Base-by-base conservation (phyloP, 2,888 invertebrate genomes). In the Drosophila cognata region DNA sequence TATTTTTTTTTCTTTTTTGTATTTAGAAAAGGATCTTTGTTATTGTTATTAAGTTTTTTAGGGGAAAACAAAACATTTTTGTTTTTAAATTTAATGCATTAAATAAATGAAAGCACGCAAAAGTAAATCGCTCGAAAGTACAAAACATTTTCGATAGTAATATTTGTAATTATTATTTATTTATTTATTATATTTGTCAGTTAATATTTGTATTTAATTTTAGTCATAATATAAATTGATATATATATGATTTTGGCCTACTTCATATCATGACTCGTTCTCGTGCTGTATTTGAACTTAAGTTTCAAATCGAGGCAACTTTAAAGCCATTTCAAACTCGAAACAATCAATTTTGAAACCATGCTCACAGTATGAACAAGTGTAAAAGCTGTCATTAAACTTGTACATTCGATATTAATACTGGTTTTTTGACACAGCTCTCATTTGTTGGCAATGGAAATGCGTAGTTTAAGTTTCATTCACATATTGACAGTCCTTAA, bases 401-500 rank as follows among this genome's bases (percentile, higher is more conserved):
- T 21, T 21, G 7, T 46, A 21, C 2, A 46, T 43, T 43, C n/a
- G n/a, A 43, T 43, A 6, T 43, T 16, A 50, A 28, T 28, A 18
- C 4, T 4, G 16, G 10, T 2, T 1, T 46, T 16, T 46, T 7
- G 5, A 5, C 25, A 28, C 18, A 21, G 10, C 50, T 10, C 5
- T 10, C 50, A 28, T 8, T 16, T 16, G n/a, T n/a, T 31, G 10
- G 10, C 13, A 13, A 1, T 13, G 4, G 10, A n/a, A 13, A 1
- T 13, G 4, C 3, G 3, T n/a, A 16, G 7, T 16, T 59, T 5
- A 2, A n/a, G 11, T 56, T 29, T 21, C 36, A 52, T 21, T 52
- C 35, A 21, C 53, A 52, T 52, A 29, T 60, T 52, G 60, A 60
- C 60, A 29, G 59, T 36, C 50, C 11, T 55, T 41, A 72, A 72